These are phyloP conservation scores for Bubo blakistoni DNA, from an alignment of 2,113 vertebrate genomes.

Conservation along the genomic window DNA sequence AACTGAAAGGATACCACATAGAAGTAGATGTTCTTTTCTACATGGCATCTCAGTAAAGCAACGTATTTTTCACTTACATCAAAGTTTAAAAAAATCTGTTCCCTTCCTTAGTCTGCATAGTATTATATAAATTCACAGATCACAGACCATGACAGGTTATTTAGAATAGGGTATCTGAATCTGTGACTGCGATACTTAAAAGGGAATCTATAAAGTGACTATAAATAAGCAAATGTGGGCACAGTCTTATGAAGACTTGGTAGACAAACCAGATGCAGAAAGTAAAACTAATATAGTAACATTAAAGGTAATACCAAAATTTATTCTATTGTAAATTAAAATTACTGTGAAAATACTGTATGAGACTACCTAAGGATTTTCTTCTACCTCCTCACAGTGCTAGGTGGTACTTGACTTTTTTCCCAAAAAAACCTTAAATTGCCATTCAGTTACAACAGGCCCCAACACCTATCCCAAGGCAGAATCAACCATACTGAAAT, in stretches of 20 bases:
- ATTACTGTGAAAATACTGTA: background rate
- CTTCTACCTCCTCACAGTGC: background rate
- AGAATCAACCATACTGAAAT: background rate
- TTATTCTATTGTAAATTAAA: background rate
- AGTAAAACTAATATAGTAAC: background rate
- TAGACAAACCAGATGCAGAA: background rate
- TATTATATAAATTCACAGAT: background rate
- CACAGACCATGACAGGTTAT: background rate
- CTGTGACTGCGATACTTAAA: background rate
- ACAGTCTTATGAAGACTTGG: background rate
- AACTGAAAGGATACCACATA: background rate
- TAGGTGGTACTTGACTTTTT: background rate
- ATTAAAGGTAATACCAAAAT: background rate
- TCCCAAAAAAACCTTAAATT: fast-evolving
- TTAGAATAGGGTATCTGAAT: background rate
- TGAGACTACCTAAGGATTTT: background rate
- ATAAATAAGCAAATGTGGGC: background rate
- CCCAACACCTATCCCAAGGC: background rate
- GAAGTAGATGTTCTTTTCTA: background rate
- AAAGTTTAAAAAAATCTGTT: background rate
- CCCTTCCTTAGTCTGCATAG: background rate
- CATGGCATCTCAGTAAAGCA: background rate
- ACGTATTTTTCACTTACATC: background rate
- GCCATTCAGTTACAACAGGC: background rate
- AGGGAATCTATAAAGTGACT: background rate